Evolutionary conservation across 2,888 invertebrate genomes (phyloP).

Genomic region (Amiota mariae): DNA sequence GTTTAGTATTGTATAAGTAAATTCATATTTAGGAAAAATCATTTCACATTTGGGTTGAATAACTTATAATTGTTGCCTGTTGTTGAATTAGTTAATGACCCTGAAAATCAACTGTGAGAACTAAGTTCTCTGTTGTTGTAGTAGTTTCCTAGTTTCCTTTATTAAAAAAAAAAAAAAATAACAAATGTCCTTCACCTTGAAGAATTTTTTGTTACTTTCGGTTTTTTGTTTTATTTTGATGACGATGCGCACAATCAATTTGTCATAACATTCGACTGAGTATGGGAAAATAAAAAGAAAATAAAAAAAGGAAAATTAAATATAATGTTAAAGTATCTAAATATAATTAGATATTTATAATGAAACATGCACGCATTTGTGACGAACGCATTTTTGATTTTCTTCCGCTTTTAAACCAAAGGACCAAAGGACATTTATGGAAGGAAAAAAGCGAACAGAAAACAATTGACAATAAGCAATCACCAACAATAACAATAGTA

Average conservation of each 20-base stretch:
- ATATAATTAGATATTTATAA: background rate
- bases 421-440: background rate
- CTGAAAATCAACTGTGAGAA: no score
- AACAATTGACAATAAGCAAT: no score
- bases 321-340: background rate
- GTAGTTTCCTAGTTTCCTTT: no score
- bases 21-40: no score
- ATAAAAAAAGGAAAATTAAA: background rate
- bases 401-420: no score
- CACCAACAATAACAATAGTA: no score
- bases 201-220: background rate
- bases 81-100: no score
- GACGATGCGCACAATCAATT: background rate
- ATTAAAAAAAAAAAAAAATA: background rate
- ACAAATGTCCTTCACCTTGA: conserved; percentile 3
- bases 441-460: background rate
- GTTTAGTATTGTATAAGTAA: no score
- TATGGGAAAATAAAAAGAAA: background rate
- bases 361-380: conserved; percentile 3
- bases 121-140: no score
- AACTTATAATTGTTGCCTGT: no score
- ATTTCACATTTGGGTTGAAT: no score
- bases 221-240: background rate
- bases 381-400: background rate
- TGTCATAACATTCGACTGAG: no score